Percentiles rank a stretch among this genome's conserved stretches.
phyloP scores from a whole-genome alignment of 2,797 vertebrate species.

The Toxotes lorentzi region DNA sequence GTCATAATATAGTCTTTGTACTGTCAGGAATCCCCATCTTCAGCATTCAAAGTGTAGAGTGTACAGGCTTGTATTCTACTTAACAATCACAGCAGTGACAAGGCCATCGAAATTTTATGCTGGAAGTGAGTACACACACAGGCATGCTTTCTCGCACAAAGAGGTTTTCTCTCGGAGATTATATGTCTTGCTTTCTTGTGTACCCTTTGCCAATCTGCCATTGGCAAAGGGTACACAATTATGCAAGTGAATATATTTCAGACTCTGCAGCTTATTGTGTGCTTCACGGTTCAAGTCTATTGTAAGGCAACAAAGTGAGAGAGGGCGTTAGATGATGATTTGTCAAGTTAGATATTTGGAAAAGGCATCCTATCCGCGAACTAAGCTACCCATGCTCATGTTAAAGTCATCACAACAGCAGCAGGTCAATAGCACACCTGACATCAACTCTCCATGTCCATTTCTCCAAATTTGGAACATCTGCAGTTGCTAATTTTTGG shows the following conservation, averaged over 20 bases:
- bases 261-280: constrained; percentile 44
- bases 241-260: constrained; percentile 58
- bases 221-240: no score
- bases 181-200: constrained; percentile 58
- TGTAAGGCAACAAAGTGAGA: constrained; percentile 52
- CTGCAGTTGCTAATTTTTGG: not conserved
- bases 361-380: constrained; percentile 23
- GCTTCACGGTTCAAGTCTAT: constrained; percentile 51
- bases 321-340: constrained; percentile 17
- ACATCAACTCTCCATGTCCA: not conserved
- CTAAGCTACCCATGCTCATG: constrained; percentile 11
- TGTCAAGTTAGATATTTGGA: constrained; percentile 44
- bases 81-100: constrained; percentile 50
- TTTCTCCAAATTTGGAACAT: not conserved
- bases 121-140: constrained; percentile 22
- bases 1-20: constrained; percentile 20
- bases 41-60: constrained; percentile 21
- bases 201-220: constrained; percentile 57
- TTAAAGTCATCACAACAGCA: constrained; percentile 6
- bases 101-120: constrained; percentile 19
- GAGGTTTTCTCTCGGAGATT: constrained; percentile 66
- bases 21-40: constrained; percentile 34
- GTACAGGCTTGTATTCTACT: constrained; percentile 39
- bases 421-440: not conserved
- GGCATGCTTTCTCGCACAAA: constrained; percentile 40